Evolutionary conservation across 1,140 invertebrate species (phyloP).

Genomic region (Sitophilus oryzae): DNA sequence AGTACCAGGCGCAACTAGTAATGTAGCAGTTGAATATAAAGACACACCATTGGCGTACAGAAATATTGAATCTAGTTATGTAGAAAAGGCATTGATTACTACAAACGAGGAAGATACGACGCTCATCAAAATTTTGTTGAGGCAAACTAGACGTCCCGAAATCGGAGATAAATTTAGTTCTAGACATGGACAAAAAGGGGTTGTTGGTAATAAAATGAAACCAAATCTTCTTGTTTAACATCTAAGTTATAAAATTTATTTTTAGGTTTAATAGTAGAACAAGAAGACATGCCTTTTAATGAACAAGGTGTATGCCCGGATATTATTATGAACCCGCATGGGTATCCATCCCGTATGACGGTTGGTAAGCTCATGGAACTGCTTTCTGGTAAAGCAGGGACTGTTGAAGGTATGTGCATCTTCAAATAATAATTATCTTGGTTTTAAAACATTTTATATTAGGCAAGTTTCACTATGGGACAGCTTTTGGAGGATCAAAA

Average conservation of each 20-base stretch:
- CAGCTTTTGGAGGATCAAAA: slow-evolving; percentile 93
- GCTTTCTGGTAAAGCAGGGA: slow-evolving; percentile 89
- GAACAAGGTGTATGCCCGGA: slow-evolving; percentile 94
- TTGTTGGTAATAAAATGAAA: slow-evolving; percentile 51
- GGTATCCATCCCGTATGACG: slow-evolving; percentile 99
- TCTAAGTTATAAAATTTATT: slow-evolving; percentile 5
- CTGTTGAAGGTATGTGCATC: slow-evolving; percentile 37
- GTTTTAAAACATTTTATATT: too few relatives aligned
- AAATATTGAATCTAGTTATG: slow-evolving; percentile 77
- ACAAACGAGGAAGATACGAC: slow-evolving; percentile 87
- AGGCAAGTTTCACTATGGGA: slow-evolving; percentile 92
- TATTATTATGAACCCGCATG: slow-evolving; percentile 99
- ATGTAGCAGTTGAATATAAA: slow-evolving; percentile 50
- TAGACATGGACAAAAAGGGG: slow-evolving; percentile 97
- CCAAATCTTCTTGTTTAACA: background rate
- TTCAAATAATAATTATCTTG: too few relatives aligned
- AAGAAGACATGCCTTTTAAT: slow-evolving; percentile 98
- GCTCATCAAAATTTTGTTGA: slow-evolving; percentile 84
- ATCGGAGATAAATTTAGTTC: slow-evolving; percentile 99
- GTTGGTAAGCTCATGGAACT: slow-evolving; percentile 98
- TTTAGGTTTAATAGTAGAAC: slow-evolving; percentile 86
- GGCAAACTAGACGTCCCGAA: slow-evolving; percentile 92
- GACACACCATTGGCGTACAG: slow-evolving; percentile 72
- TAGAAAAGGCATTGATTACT: slow-evolving; percentile 95
- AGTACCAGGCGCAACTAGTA: slow-evolving; percentile 27